Base-by-base conservation (phyloP, 2,888 invertebrate genomes). In the Idaea aversata region DNA sequence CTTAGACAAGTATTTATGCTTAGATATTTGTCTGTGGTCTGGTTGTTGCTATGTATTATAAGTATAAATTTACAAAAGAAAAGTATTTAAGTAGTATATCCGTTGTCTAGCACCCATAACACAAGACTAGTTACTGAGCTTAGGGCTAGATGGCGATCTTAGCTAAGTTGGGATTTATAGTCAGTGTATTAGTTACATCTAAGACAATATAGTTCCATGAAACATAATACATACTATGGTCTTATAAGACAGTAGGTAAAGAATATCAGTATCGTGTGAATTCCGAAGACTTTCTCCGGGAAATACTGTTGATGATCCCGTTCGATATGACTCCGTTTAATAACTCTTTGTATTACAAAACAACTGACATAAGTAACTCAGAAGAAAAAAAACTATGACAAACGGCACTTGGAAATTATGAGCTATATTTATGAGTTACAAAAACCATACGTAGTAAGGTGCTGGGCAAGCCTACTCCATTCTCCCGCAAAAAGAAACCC, bases 271-370 rank as follows among this genome's bases (percentile, higher is more conserved):
- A 70, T 72, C 63, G 69, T 77, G 77, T 77, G 79, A 74, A 76
- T 77, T 68, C 69, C 69, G 67, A 68, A 65, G 65, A 78, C 84
- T 84, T 84, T 84, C 84, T 75, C 79, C 75, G 67, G 69, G 79
- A 79, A 81, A 77, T 78, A 79, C 77, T 70, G 61, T 68, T 70
- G 75, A 69, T 77, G 72, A 67, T 77, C 75, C 75, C 75, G 69
- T 76, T 77, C 62, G 72, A 74, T 75, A 76, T 64, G 73, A 76
- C 75, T 57, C 65, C 36, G 63, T 61, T 72, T 74, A 76, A 77
- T 73, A 65, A 71, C 72, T 78, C 78, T 78, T 81, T 77, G 76
- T 77, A 74, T 78, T 77, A 74, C 72, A 72, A 69, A 73, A 47
- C 47, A 10, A 10, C 47, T 47, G 47, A 47, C 47, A 47, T 47